Percentiles rank a stretch among this genome's conserved stretches.
Conservation (phyloP, 2,797 vertebrate species). For the Oreochromis grahami region DNA sequence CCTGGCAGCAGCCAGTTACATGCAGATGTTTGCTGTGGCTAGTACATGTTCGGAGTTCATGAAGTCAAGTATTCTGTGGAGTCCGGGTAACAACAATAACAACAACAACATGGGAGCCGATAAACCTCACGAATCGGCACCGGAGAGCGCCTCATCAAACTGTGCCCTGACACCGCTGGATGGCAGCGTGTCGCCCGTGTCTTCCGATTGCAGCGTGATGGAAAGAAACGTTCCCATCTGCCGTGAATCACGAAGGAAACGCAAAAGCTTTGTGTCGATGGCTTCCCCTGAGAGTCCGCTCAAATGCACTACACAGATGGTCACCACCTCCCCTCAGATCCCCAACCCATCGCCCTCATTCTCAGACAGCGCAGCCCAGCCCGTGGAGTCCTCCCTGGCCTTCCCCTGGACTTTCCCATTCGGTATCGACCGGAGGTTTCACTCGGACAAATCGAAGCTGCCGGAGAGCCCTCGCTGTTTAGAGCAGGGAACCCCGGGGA, state of each 20-base stretch:
- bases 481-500: slow-evolving; percentile 69
- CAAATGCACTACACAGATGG: slow-evolving; percentile 86
- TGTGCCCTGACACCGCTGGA: slow-evolving; percentile 89
- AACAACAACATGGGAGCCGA: slow-evolving; percentile 69
- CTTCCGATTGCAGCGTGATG: slow-evolving; percentile 94
- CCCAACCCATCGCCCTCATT: slow-evolving; percentile 89
- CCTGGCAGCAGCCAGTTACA: slow-evolving; percentile 96
- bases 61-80: slow-evolving; percentile 99
- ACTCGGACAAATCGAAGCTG: slow-evolving; percentile 91
- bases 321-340: slow-evolving; percentile 87
- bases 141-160: slow-evolving; percentile 84
- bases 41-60: slow-evolving; percentile 98
- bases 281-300: slow-evolving; percentile 93
- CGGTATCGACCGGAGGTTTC: slow-evolving; percentile 90
- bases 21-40: slow-evolving; percentile 93
- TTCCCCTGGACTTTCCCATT: slow-evolving; percentile 98
- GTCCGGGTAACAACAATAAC: slow-evolving; percentile 67
- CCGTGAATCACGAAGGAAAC: slow-evolving; percentile 90
- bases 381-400: slow-evolving; percentile 92
- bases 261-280: slow-evolving; percentile 92
- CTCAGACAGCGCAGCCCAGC: slow-evolving; percentile 86
- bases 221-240: slow-evolving; percentile 91
- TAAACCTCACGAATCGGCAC: slow-evolving; percentile 82
- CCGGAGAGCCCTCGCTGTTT: slow-evolving; percentile 88
- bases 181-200: slow-evolving; percentile 92